Conservation (phyloP, 1,140 invertebrate genomes). For the Drosophila aff. region DNA sequence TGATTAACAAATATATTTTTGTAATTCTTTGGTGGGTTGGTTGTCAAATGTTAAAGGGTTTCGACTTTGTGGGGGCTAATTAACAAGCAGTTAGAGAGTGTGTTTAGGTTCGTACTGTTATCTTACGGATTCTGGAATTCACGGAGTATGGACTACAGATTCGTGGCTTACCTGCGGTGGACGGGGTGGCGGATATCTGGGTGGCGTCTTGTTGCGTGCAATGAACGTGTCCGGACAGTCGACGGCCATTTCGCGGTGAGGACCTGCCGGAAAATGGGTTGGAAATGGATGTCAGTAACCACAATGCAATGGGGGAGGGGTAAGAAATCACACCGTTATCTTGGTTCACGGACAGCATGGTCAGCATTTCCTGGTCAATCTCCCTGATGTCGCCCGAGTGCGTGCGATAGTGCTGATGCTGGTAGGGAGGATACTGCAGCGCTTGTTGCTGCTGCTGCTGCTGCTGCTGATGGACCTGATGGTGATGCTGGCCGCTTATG, state of each 20-base stretch:
- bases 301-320: too few relatives aligned
- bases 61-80: not conserved
- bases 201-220: constrained; percentile 95
- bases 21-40: not conserved
- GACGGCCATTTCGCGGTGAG: constrained; percentile 98
- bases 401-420: constrained; percentile 75
- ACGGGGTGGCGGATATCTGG: constrained; percentile 93
- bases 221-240: constrained; percentile 98
- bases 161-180: constrained; percentile 85
- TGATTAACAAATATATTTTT: not conserved
- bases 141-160: not conserved
- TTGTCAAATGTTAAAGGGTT: not conserved
- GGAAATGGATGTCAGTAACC: not conserved
- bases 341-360: constrained; percentile 88
- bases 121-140: not conserved
- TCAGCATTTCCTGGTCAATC: constrained; percentile 89
- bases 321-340: constrained; percentile 87
- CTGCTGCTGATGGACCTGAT: constrained; percentile 53
- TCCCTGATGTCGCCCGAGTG: constrained; percentile 83
- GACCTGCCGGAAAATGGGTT: constrained; percentile 86
- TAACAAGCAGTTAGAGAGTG: constrained; percentile 4
- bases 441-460: constrained; percentile 54
- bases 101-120: not conserved
- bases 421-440: constrained; percentile 50
- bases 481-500: constrained; percentile 76